Evolutionary conservation across 2,797 vertebrate genomes (phyloP), one percentile per base, ranked within the genome.

Genomic region (Limnodromus scolopaceus): DNA sequence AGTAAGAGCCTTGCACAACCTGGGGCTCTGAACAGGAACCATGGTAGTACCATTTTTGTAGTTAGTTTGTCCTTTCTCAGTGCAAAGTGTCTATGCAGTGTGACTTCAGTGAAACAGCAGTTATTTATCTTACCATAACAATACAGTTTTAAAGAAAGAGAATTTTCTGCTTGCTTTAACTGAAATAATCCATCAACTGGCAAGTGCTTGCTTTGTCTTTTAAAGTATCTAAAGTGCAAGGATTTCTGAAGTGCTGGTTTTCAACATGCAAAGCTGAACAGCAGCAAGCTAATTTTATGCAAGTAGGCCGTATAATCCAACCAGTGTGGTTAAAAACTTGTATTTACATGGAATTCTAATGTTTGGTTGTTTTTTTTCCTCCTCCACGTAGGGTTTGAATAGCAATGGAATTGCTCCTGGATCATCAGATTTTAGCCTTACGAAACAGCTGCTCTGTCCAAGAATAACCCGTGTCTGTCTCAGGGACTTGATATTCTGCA

Each of bases 401-500:
- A 82, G 96, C 69, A 97, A 45, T 49, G 76, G 92, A 91, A 79
- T 87, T 55, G 54, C 95, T 91, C 86, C 96, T 76, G 96, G 98
- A 84, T 97, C 96, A n/a, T 94, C 97, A 55, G 69, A 97, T 94
- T 96, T 97, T 84, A 88, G 94, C 68, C 89, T 98, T 92, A 96
- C 97, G 15, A 98, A 98, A 93, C 97, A 98, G n/a, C 96, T 93
- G 64, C 92, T 97, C 43, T 95, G 98, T 84, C 99, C 97, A 83
- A 98, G 98, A 97, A 98, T 98, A 97, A 99, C 98, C 5, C 98
- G 99, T 28, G 93, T 99, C 95, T 98, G 98, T 96, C 98, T 99
- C 97, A 99, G 98, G 98, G 99, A 99, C 97, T 98, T 99, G 97
- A 97, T 99, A 96, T 98, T 99, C 98, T 99, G 99, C 95, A 98